Conservation (phyloP, 37 sponge, comb jelly and placozoan species). For the Chondrosia reniformis region DNA sequence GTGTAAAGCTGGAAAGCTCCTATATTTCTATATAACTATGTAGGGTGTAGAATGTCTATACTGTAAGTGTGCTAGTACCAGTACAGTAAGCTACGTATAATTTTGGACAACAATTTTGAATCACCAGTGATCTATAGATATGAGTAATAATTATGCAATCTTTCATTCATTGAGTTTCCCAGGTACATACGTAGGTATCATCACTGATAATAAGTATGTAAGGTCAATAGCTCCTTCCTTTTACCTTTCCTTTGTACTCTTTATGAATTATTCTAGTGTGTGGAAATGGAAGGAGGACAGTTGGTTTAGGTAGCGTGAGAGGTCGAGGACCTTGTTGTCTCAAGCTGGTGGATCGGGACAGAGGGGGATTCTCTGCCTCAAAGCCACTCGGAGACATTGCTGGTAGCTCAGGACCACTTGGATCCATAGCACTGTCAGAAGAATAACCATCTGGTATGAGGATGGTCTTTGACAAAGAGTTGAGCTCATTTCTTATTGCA, state of each 20-base stretch:
- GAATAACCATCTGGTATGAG: neutral
- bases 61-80: no score
- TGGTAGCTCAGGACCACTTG: neutral
- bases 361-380: neutral
- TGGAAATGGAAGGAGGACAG: constrained; percentile 27
- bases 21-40: no score
- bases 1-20: no score
- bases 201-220: no score
- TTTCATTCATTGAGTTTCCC: neutral
- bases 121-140: no score
- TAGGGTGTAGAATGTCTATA: no score
- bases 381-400: neutral
- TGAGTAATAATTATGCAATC: no score
- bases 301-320: constrained; percentile 42
- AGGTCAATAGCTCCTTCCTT: neutral
- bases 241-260: no score
- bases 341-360: constrained; percentile 12
- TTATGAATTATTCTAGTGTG: neutral
- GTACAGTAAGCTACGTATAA: no score
- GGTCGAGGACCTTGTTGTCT: constrained; percentile 25
- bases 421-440: neutral
- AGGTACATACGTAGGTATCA: neutral
- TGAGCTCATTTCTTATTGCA: constrained; percentile 9
- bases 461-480: neutral
- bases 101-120: no score